Evolutionary conservation across 2,888 invertebrate species (phyloP), one percentile per base, ranked within the genome.

Genomic region (Drosophila diplacantha): DNA sequence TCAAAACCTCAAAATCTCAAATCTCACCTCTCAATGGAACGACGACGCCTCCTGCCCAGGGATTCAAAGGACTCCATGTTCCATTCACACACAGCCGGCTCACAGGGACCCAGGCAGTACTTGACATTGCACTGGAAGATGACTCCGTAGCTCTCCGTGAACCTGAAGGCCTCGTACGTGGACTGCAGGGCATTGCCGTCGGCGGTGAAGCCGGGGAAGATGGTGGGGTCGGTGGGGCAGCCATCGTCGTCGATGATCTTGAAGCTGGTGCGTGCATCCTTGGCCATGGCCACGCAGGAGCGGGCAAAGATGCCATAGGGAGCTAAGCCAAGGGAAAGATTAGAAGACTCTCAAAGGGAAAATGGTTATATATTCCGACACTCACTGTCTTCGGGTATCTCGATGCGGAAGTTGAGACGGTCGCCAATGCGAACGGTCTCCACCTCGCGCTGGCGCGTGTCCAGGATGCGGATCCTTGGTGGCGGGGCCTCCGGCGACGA

Each of bases 61-160:
- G 96, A 96, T 87, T 96, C 96, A 58, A 95, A 91, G 8, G 95
- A 95, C 85, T 96, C 96, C 85, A 95, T 92, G 74, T 95, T 96
- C 93, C 95, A 95, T 90, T 96, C 96, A 87, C 96, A 96, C 50
- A 95, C 93, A 71, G 96, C 96, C 81, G 97, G 95, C 87, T 97
- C 96, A 85, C 97, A 97, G 74, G 96, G 96, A 85, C 97, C 97
- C 69, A 97, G 91, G 85, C 97, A 97, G 88, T 97, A 97, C 87
- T 97, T 97, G 80, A 97, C 97, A 88, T 97, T 97, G 88, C 97
- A 97, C 87, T 97, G 97, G 93, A 97, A 97, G 87, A 97, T 97
- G 67, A 97, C 97, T 50, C 97, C 97, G 82, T 97, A 97, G 12
- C 96, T 97, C 87, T 97, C 97, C 0, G 97, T 97, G 88, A 97